A percentile compares a stretch with the other conserved stretches of the same genome.
phyloP scores from a whole-genome alignment of 1,140 invertebrate genomes.

The Drosophila lacertosa region DNA sequence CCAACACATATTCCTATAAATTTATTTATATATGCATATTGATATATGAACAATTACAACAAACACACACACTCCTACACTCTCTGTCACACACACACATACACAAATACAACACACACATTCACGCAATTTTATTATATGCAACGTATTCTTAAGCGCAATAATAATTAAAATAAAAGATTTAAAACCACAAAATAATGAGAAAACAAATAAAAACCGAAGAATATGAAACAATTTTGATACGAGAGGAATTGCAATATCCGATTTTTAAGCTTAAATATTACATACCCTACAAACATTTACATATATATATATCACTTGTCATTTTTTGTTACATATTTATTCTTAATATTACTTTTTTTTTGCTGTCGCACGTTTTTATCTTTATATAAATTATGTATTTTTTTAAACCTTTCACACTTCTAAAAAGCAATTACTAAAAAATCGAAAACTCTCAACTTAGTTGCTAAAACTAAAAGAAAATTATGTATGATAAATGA shows the following conservation, averaged over 20 bases:
- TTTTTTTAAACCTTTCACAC: constrained; percentile 20
- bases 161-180: constrained; percentile 41
- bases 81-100: constrained; percentile 17
- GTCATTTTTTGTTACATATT: constrained; percentile 52
- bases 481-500: constrained; percentile 72
- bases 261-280: constrained; percentile 30
- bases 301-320: constrained; percentile 9
- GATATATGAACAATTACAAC: constrained; percentile 71
- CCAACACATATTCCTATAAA: constrained; percentile 80
- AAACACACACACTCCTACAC: constrained; percentile 28
- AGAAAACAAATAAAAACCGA: constrained; percentile 32
- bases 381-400: constrained; percentile 31
- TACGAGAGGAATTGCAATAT: constrained; percentile 44
- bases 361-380: constrained; percentile 28
- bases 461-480: constrained; percentile 62
- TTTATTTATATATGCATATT: constrained; percentile 81
- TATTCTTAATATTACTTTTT: constrained; percentile 31
- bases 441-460: constrained; percentile 30
- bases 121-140: constrained; percentile 74
- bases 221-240: constrained; percentile 46
- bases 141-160: constrained; percentile 58
- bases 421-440: constrained; percentile 2
- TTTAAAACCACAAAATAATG: constrained; percentile 35
- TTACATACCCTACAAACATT: constrained; percentile 21
- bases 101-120: constrained; percentile 41